A percentile compares a stretch with the other conserved stretches of the same genome.
Conservation (phyloP, 2,888 invertebrate species). For the Spodoptera exigua region DNA sequence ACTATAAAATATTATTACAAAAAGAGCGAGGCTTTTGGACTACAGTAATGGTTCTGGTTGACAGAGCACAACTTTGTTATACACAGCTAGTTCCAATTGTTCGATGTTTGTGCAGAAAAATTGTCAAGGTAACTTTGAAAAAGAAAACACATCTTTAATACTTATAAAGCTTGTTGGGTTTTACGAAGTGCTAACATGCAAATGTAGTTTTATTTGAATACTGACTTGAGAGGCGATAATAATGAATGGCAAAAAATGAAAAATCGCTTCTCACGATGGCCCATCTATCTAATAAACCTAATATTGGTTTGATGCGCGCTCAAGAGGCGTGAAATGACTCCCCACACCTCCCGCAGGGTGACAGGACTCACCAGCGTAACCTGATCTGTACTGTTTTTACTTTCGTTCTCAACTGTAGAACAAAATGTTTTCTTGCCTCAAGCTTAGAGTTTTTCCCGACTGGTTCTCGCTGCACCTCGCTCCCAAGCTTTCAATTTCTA, state of each 20-base stretch:
- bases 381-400: slow-evolving; percentile 72
- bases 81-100: slow-evolving; percentile 7
- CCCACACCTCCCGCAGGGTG: slow-evolving; percentile 66
- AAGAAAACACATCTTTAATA: slow-evolving; percentile 5
- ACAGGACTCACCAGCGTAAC: slow-evolving; percentile 65
- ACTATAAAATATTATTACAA: no score
- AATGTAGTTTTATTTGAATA: slow-evolving; percentile 55
- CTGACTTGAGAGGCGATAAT: slow-evolving; percentile 66
- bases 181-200: slow-evolving; percentile 51
- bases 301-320: slow-evolving; percentile 87
- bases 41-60: no score
- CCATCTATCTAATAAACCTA: slow-evolving; percentile 88
- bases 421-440: slow-evolving; percentile 39
- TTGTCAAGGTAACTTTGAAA: no score
- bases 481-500: slow-evolving; percentile 70
- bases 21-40: no score
- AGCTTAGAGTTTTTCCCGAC: slow-evolving; percentile 44
- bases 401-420: slow-evolving; percentile 49
- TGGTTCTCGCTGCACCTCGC: slow-evolving; percentile 59
- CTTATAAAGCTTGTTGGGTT: slow-evolving; percentile 25
- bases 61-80: no score
- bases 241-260: slow-evolving; percentile 75
- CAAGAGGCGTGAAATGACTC: slow-evolving; percentile 87
- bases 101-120: no score
- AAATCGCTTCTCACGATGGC: slow-evolving; percentile 79